Conservation (phyloP, 2,113 vertebrate species). For the Ardeotis arabs region DNA sequence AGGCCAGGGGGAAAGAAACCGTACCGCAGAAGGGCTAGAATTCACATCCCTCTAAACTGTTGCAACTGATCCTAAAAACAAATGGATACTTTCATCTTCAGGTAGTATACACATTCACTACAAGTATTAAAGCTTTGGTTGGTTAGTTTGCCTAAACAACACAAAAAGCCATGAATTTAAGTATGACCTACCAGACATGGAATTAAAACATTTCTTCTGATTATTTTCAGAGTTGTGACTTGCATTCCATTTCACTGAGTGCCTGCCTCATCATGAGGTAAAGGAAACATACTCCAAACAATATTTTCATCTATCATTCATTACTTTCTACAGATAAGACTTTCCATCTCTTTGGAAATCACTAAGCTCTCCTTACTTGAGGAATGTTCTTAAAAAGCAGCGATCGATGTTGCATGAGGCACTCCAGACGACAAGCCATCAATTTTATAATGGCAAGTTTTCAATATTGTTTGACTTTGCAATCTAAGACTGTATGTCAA, state of each 20-base stretch:
- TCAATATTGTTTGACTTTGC: background rate
- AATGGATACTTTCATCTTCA: background rate
- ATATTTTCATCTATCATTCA: background rate
- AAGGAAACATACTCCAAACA: background rate
- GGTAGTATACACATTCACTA: background rate
- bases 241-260: background rate
- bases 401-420: accelerated
- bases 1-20: background rate
- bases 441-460: background rate
- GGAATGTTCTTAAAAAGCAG: background rate
- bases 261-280: background rate
- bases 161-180: background rate
- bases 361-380: background rate
- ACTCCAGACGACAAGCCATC: background rate
- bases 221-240: background rate
- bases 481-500: background rate
- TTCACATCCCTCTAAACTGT: background rate
- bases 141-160: background rate
- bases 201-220: background rate
- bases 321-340: background rate
- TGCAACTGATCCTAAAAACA: background rate
- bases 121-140: background rate
- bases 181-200: background rate
- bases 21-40: background rate
- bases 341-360: background rate